Evolutionary conservation across 1,140 invertebrate species (phyloP), one percentile per base, ranked within the genome.

Genomic region (Ips nitidus): DNA sequence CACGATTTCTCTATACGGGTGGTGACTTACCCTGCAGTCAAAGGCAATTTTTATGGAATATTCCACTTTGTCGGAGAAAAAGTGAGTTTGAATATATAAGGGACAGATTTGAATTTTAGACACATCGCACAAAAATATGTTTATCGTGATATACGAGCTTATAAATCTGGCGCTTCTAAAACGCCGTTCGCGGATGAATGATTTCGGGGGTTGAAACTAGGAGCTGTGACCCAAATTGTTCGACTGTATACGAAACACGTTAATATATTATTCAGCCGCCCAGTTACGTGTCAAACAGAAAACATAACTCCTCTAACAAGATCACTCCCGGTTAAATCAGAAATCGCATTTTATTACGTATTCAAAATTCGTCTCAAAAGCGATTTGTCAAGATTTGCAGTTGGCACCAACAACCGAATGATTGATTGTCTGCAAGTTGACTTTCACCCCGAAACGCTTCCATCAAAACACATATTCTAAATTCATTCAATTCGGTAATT

Each of bases 321-420:
- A 50, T 50, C 6, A 8, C 45, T 6, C 45, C 45, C 45, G 37
- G 52, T 5, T 8, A 6, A 7, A 47, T 56, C 64, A 58, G 47
- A 63, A 71, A 68, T 72, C 58, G 47, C 38, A 42, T 45, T 56
- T 52, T 53, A 66, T 71, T 73, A 71, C 42, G 69, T 60, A 71
- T 73, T 73, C 72, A 68, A 63, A 67, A 75, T 75, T 78, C 74
- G 75, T 78, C 76, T 62, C 70, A 67, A 76, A 74, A 77, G 71
- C 75, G 74, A 78, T 78, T 78, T 78, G 76, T 78, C 75, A 77
- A 75, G 76, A 78, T 78, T 77, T 78, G 72, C 71, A 76, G 66
- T 74, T 64, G 67, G 70, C 71, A 66, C 65, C 66, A 67, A 59
- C 41, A 53, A 63, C 45, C 2, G 41, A 56, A 75, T 77, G 76